Base-by-base conservation (phyloP, 2,888 invertebrate genomes). In the Strigamia crassipes region DNA sequence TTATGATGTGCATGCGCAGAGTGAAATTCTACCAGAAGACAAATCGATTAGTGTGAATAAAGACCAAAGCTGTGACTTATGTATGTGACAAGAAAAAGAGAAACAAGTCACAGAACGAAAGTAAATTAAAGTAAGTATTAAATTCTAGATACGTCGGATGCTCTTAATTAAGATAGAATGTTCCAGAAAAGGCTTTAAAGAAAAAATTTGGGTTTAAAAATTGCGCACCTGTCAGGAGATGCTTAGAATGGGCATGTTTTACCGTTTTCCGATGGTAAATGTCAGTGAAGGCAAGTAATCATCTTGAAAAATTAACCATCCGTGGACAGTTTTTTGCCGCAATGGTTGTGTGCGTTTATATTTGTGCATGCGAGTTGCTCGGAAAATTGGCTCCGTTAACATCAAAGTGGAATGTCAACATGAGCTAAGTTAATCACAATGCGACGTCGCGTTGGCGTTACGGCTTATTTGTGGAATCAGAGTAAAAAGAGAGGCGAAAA, bases 371-470 rank as follows among this genome's bases (percentile, higher is more conserved):
- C 38, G 73, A 31, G 31, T 77, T 77, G 77, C 77, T 77, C 31
- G 38, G 77, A 77, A 77, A 77, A 77, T 77, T 77, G 77, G 77
- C 77, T 77, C 77, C 31, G 77, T 77, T 77, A 34, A 38, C 77
- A 77, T 77, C 77, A 77, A 77, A 77, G 77, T 77, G 77, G 77
- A 77, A 77, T 77, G 77, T 77, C 77, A 77, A 77, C 77, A 77
- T 23, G 77, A 77, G 38, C 34, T 77, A 77, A 77, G 77, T 77
- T 77, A 77, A 77, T 38, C 77, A 77, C 34, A 38, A 15, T 38
- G 77, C 77, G 34, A 77, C 77, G 56, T 56, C 56, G 56, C 56
- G 56, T 56, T 56, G 56, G 56, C 38, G 77, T 77, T 31, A 38
- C 77, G 38, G 77, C 34, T 77, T 77, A 77, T 77, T 77, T 56